Base-by-base conservation (phyloP, 2,888 invertebrate species). In the Microplitis manilae region DNA sequence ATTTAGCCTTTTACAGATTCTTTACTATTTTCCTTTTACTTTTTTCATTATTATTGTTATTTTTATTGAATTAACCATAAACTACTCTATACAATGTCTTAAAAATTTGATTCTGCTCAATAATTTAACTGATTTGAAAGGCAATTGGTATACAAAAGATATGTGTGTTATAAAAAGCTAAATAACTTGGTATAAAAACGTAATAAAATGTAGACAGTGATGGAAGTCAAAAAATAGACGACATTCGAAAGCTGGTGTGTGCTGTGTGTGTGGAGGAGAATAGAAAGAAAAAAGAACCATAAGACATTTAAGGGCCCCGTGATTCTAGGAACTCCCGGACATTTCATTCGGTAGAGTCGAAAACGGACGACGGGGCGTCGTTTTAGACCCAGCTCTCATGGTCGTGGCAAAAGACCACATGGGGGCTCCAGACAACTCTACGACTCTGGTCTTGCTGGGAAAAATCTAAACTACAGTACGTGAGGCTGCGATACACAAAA, bases 1-100 rank as follows among this genome's bases (percentile, higher is more conserved):
- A 78, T 79, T 79, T 79, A 77, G 69, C 79, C 80, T 79, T 79
- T 78, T 76, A 78, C 73, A 77, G 76, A 62, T 73, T 67, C 50
- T 50, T 38, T 30, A 38, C 15, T 59, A 65, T 50, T 73, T 73
- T 67, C 50, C 20, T 39, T n/a, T 67, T 59, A 38, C 20, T 65
- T 15, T 73, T 62, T 13, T 9, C 39, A 40, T 41, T 17, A 6
- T 69, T 6, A 9, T 60, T 50, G 8, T 50, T 20, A 13, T 8
- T 70, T 70, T 17, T 64, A 9, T 62, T 38, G 15, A 59, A 13
- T 17, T 50, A 13, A 50, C 9, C 13, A 50, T 50, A 13, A 13
- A 1, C 50, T 13, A 50, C 1, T 13, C 1, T 30, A 4, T 30
- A 2, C 30, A 30, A 30, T 30, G 30, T 30, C 50, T 50, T 50